Evolutionary conservation across 2,113 vertebrate genomes (phyloP), one percentile per base, ranked within the genome.

Genomic region (Columba livia): DNA sequence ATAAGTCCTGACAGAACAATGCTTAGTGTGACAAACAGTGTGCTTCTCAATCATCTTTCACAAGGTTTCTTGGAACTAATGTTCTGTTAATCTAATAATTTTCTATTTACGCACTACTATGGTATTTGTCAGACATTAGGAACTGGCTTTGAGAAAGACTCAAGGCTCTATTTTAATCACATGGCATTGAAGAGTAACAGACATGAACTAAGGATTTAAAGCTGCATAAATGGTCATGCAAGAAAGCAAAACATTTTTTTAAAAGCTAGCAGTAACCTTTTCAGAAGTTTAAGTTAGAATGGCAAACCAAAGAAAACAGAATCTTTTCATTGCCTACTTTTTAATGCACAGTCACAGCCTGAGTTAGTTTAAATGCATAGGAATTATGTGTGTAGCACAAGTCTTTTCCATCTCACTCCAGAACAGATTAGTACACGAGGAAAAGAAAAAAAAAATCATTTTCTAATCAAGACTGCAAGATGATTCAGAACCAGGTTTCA

Each of bases 231-330:
- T 11, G 51, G 11, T 36, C 12, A 1, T 50, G 50, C n/a, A 91
- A 47, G 38, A 88, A 56, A 89, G 15, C n/a, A 94, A 65, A 18
- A 44, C 6, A 0, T 0, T 31, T 91, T 89, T 44, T 23, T 6
- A 66, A 89, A 65, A 85, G 4, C 5, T 40, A 67, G 31, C 11
- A 11, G 38, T 60, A 40, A 82, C 40, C 25, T 70, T 87, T 82
- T 80, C n/a, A 42, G 36, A 96, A 94, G 29, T 90, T 79, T 34
- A 77, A 84, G 23, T 71, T 85, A 88, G 94, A 91, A 82, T 19
- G 2, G 54, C n/a, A 85, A 73, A 91, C 66, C 65, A 53, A 60
- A 83, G 66, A 89, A 29, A 6, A 3, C 10, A 77, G 44, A 90
- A 50, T 51, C 7, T 23, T 65, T 79, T 90, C 32, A 79, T 78